These are phyloP conservation scores for Diplolepis rosae DNA, from an alignment of 2,888 invertebrate genomes.

Conservation along the genomic window DNA sequence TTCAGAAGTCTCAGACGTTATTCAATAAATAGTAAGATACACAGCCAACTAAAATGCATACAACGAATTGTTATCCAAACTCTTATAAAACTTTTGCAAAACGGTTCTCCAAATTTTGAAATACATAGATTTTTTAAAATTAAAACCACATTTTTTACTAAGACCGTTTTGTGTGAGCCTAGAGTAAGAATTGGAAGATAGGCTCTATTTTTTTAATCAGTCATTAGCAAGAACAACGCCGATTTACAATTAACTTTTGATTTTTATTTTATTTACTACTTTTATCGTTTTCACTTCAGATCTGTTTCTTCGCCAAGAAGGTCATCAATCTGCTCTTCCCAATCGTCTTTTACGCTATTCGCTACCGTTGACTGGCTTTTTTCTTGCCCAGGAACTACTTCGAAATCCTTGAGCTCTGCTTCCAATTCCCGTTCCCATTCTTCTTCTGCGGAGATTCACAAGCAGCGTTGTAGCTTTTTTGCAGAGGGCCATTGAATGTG, in stretches of 20 bases:
- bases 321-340: conserved; percentile 84
- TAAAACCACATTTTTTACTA: background rate
- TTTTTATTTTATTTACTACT: conserved; percentile 4
- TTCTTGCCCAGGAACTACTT: conserved; percentile 82
- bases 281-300: conserved; percentile 75
- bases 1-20: background rate
- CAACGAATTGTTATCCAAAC: background rate
- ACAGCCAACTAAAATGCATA: conserved; percentile 17
- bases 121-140: background rate
- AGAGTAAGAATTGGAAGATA: background rate
- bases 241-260: conserved; percentile 4
- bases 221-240: conserved; percentile 11
- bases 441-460: conserved; percentile 79
- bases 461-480: conserved; percentile 70
- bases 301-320: conserved; percentile 79
- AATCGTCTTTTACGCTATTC: conserved; percentile 75
- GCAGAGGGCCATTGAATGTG: conserved; percentile 63
- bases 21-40: background rate
- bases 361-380: conserved; percentile 44
- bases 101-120: background rate
- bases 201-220: background rate
- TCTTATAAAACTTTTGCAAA: background rate
- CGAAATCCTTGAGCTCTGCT: conserved; percentile 95
- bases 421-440: conserved; percentile 98
- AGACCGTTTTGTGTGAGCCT: background rate